Base-by-base conservation (phyloP, 2,113 vertebrate genomes). In the Cochlearius cochlearius region DNA sequence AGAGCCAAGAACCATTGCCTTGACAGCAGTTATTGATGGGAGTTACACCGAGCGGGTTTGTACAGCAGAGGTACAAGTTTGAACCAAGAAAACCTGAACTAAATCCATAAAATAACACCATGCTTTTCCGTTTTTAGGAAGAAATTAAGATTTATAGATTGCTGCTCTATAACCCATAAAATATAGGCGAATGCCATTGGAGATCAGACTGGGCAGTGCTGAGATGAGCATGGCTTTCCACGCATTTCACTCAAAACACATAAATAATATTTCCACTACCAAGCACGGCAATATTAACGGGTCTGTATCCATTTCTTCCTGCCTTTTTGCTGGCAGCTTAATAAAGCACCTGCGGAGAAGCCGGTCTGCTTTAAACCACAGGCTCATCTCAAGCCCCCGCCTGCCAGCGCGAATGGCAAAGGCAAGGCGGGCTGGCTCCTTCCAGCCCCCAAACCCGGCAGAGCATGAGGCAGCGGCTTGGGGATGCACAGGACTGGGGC, bases 401-500 rank as follows among this genome's bases (percentile, higher is more conserved):
- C 1, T 18, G 11, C 13, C 15, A 8, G 27, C 1, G 18, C 2
- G 1, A 15, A 27, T 3, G 14, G 50, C 5, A 27, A 38, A 1
- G 69, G 26, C 1, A 23, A 30, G 2, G 2, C n/a, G 7, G 15
- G 34, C 9, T 9, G 19, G 23, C 3, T 59, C 30, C 43, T 50
- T 2, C 5, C 55, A 56, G 49, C 73, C 43, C 81, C 7, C 32
- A 64, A 23, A 4, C 58, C 19, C 2, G 23, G 23, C 53, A 30
- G 18, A 39, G 52, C 19, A 26, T 2, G 9, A 64, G 66, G 50
- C 16, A 20, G 36, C 6, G 3, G 30, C 23, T 15, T 45, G 45
- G 52, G 14, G 63, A 9, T 1, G 3, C 50, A 5, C 22, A 8
- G 50, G 29, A 6, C 29, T 8, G 7, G 36, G 22, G 23, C 59